These are phyloP conservation scores for Eucidaris tribuloides DNA, from an alignment of 35 echinoderm and acorn worm genomes.

Conservation along the genomic window DNA sequence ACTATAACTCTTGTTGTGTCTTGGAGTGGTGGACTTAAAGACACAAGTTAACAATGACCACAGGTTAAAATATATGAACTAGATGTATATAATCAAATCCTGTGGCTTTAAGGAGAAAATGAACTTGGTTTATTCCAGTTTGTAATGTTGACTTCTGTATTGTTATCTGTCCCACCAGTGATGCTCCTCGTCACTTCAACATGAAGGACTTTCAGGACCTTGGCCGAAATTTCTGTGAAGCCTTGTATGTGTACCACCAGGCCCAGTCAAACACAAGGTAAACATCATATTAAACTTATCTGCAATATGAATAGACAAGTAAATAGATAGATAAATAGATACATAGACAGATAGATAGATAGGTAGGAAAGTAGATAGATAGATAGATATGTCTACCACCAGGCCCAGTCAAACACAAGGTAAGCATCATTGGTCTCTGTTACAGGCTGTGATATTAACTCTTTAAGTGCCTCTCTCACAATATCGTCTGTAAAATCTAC, in stretches of 20 bases:
- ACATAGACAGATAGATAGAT: no score
- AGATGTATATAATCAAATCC: no score
- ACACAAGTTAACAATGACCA: no score
- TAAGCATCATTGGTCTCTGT: background rate
- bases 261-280: conserved; percentile 96
- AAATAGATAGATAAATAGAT: no score
- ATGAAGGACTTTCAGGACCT: conserved; percentile 88
- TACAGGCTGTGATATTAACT: background rate
- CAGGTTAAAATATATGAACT: no score
- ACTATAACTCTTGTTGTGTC: no score
- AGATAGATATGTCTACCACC: conserved; percentile 81
- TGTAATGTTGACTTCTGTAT: background rate
- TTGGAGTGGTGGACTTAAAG: no score
- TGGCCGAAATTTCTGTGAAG: conserved; percentile 94
- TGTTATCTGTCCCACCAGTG: conserved; percentile 4
- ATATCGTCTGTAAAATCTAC: no score
- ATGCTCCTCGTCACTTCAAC: conserved; percentile 81
- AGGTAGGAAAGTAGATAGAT: no score
- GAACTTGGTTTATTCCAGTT: no score
- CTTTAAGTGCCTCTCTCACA: background rate
- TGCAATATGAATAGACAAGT: background rate
- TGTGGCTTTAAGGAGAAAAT: no score
- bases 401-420: conserved; percentile 95
- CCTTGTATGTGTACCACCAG: conserved; percentile 74
- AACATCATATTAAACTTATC: background rate